Percentiles rank a stretch among this genome's conserved stretches.
Evolutionary conservation across 2,888 invertebrate species (phyloP).

Genomic region (Amphipoea oculea): DNA sequence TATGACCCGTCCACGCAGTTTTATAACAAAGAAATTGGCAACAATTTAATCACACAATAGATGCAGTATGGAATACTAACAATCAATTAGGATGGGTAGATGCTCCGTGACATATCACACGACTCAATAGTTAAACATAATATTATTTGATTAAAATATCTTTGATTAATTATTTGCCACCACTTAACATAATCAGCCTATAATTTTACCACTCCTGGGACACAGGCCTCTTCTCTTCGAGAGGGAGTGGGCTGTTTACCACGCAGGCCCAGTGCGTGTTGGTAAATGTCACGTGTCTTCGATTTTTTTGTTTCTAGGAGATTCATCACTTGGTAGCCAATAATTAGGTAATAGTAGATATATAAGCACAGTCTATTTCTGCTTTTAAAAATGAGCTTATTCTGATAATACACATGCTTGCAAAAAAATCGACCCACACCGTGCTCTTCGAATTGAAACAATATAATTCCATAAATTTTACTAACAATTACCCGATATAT

Average conservation of each 20-base stretch:
- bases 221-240: not conserved
- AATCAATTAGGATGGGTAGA: not conserved
- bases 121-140: not conserved
- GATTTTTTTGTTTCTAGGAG: no score
- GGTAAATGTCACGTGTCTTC: no score
- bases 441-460: not conserved
- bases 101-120: not conserved
- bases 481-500: not conserved
- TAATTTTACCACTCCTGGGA: not conserved
- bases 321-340: not conserved
- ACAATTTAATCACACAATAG: not conserved
- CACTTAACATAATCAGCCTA: not conserved
- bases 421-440: not conserved
- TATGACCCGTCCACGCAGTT: not conserved
- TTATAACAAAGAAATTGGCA: not conserved
- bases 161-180: no score
- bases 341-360: not conserved
- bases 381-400: not conserved
- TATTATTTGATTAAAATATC: not conserved
- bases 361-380: not conserved
- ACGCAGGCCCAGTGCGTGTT: not conserved
- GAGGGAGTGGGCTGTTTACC: not conserved
- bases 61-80: not conserved
- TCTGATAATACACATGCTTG: not conserved
- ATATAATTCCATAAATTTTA: not conserved